phyloP scores from a whole-genome alignment of 2,113 vertebrate species.

The Scytalopus superciliaris region DNA sequence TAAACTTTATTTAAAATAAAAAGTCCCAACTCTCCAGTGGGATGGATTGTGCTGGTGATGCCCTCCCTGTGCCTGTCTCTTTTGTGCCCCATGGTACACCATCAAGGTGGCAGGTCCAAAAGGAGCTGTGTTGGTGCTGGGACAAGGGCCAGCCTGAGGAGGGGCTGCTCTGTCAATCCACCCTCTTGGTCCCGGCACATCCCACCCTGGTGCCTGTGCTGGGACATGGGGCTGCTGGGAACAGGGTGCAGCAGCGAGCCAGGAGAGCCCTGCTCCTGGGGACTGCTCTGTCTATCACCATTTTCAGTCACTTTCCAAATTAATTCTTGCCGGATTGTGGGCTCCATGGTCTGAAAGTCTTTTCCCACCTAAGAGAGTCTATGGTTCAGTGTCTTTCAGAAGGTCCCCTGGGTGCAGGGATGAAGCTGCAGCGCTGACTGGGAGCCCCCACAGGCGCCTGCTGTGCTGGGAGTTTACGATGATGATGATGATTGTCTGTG shows the following conservation, averaged over 20 bases:
- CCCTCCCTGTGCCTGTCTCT: background rate
- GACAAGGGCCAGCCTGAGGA: background rate
- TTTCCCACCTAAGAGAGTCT: background rate
- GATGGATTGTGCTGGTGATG: background rate
- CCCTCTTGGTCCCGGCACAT: background rate
- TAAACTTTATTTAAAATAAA: background rate
- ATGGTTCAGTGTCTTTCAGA: background rate
- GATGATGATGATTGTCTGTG: background rate
- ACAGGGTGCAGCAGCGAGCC: accelerated
- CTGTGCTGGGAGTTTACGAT: background rate
- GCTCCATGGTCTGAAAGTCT: background rate
- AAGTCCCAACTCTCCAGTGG: background rate
- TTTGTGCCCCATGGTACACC: accelerated
- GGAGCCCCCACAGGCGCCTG: background rate
- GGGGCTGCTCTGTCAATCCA: background rate
- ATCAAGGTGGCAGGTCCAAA: background rate
- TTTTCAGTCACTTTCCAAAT: background rate
- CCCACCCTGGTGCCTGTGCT: background rate
- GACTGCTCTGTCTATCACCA: no score
- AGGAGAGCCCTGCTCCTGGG: background rate
- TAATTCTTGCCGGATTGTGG: background rate
- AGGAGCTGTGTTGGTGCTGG: background rate
- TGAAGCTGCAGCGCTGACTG: accelerated
- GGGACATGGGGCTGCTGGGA: background rate
- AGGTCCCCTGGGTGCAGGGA: background rate